Base-by-base conservation (phyloP, 2,113 vertebrate genomes). In the Cryptotis parvus region DNA sequence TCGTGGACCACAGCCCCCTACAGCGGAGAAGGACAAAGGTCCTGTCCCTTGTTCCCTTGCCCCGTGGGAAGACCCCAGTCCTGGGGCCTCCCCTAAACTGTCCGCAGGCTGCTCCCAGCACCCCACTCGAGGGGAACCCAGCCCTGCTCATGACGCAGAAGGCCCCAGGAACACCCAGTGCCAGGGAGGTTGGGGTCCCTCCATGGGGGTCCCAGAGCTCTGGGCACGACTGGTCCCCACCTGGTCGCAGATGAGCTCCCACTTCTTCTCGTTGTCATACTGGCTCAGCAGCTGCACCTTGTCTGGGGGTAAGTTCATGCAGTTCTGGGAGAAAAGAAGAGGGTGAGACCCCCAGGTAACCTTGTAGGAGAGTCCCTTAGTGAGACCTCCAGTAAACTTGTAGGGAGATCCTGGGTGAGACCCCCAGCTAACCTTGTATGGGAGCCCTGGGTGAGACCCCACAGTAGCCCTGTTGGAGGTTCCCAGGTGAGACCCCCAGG, bases 261-360 rank as follows among this genome's bases (percentile, higher is more conserved):
- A 99, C 92, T 99, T 99, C 98, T 99, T 99, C 72, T 99, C 99
- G 0, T 98, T 99, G 97, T 99, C 99, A 0, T 99, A 99, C 91
- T 99, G 99, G 95, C 97, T 98, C 73, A 99, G 96, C 63, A 99
- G 97, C 95, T 98, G 97, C 96, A 99, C 98, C 97, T 99, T 99
- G 87, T 99, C 99, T 0, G 99, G 99, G 11, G 99, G 99, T 94
- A 99, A 96, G 97, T 99, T 99, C 99, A 99, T 99, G 92, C 98
- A 97, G 96, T 98, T 99, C 99, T 99, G 97, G 1, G 94, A 84
- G 90, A 22, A 74, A 52, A 41, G 45, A 39, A 78, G n/a, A 79
- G 41, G 76, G 58, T 2, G 63, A 69, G 72, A 43, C 49, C 43
- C 76, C 85, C 94, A 81, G 39, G 20, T 35, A 20, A 61, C 58